Evolutionary conservation across 2,113 vertebrate genomes (phyloP), one percentile per base, ranked within the genome.

Genomic region (Delphinus delphis): DNA sequence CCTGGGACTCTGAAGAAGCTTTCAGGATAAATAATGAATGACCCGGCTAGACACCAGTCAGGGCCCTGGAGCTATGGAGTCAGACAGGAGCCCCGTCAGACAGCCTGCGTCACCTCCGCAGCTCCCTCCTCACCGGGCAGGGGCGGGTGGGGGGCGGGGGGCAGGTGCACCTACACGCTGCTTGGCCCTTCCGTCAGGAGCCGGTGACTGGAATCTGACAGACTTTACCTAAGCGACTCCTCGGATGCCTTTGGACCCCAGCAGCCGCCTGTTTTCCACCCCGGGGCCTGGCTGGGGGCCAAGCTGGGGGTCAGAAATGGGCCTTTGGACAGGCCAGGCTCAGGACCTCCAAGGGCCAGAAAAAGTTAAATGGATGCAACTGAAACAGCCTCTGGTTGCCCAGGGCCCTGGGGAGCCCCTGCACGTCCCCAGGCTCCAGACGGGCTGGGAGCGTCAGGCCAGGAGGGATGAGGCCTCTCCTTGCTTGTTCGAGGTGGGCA

Each of bases 11-110:
- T 41, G 73, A 92, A 90, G 96, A 95, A 97, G 97, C 97, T 98
- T 97, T 98, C 96, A 71, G 98, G 98, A 98, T 98, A 98, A 98
- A 98, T 98, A 98, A 98, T 97, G 97, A 97, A 98, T 97, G 94
- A 90, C 86, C 84, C 84, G 38, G 50, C 97, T 83, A 25, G 67
- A 88, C 88, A 81, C 96, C 94, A 94, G 83, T 79, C 36, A 94
- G 73, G 65, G 79, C 60, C 68, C 8, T 9, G 63, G 92, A 95
- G 92, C 95, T 68, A 94, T 73, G 84, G 71, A 96, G 90, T 95
- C 84, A 47, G 95, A 76, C 28, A 62, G 68, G 91, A 95, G 93
- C 76, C 67, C 50, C 44, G 92, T 73, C 86, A 96, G 92, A 95
- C 84, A 73, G 82, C 96, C 80, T 65, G 82, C n/a, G 31, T 28